Evolutionary conservation across 2,888 invertebrate genomes (phyloP).

Genomic region (Aphidoletes aphidimyza): DNA sequence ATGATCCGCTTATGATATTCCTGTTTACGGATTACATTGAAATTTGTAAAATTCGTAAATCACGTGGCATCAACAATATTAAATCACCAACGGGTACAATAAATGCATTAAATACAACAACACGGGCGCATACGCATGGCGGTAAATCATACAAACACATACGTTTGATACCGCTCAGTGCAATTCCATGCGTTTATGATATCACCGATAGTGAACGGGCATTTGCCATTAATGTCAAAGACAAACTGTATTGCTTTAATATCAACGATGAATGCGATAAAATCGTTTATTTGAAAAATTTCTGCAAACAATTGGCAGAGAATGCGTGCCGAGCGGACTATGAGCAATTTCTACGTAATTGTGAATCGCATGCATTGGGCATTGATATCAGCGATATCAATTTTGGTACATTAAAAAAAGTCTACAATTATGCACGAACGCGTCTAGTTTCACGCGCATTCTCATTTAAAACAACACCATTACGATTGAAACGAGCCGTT

Average conservation of each 20-base stretch:
- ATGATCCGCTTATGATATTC: slow-evolving; percentile 87
- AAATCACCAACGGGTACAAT: slow-evolving; percentile 78
- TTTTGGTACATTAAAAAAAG: slow-evolving; percentile 88
- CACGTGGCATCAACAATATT: slow-evolving; percentile 77
- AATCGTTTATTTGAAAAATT: slow-evolving; percentile 79
- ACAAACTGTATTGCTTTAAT: slow-evolving; percentile 87
- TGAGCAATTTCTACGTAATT: slow-evolving; percentile 64
- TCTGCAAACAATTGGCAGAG: slow-evolving; percentile 92
- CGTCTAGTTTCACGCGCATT: slow-evolving; percentile 89
- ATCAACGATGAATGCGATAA: slow-evolving; percentile 88
- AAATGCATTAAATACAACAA: slow-evolving; percentile 68
- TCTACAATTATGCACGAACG: slow-evolving; percentile 88
- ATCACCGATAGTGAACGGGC: slow-evolving; percentile 89
- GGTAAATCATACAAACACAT: slow-evolving; percentile 94
- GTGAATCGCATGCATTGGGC: slow-evolving; percentile 76
- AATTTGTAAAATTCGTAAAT: slow-evolving; percentile 87
- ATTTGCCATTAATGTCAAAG: slow-evolving; percentile 88
- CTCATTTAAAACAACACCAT: slow-evolving; percentile 95
- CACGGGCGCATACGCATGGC: slow-evolving; percentile 56
- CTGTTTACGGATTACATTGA: slow-evolving; percentile 95
- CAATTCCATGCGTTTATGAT: slow-evolving; percentile 91
- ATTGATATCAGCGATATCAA: slow-evolving; percentile 89
- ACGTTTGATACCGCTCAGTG: slow-evolving; percentile 86
- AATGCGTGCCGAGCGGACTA: slow-evolving; percentile 88
- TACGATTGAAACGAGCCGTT: slow-evolving; percentile 91